Base-by-base conservation (phyloP, 2,888 invertebrate species). In the Drosophila cracens region DNA sequence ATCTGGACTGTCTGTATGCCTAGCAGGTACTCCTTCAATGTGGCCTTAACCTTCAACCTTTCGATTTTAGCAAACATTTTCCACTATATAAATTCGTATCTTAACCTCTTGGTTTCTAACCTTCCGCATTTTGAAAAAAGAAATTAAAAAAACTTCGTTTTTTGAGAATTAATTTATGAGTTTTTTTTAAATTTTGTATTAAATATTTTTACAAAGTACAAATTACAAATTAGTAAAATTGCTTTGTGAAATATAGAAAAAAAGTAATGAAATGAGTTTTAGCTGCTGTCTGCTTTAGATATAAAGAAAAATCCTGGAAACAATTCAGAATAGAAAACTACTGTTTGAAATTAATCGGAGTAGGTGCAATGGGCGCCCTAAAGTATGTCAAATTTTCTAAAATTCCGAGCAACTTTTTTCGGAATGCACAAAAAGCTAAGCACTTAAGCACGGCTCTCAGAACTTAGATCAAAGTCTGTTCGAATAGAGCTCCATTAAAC, bases 401-500 rank as follows among this genome's bases (percentile, higher is more conserved):
- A 38, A 8, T 38, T 18, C 8, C 3, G 4, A 38, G 8, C 38
- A 38, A 0, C 1, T 13, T 21, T 43, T 46, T 13, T 0, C 4
- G 21, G 13, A 46, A 7, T 13, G 13, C 11, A 7, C 7, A 16
- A 21, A 21, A 21, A 4, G 21, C 7, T 21, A 11, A 21, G 6
- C 11, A 43, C 6, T 7, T 25, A 16, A 16, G 4, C 21, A 25
- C 4, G 16, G 21, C 46, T 4, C 7, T 16, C 8, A 18, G 10
- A 2, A 21, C 4, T 53, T 25, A 2, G 18, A 25, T 34, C 10
- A n/a, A n/a, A n/a, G 27, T 68, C 56, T 54, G 54, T 18, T 18
- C 21, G 49, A 21, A 34, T 49, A 70, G 75, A 79, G 70, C 76
- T 82, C 59, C 66, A 73, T 74, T 82, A 71, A 76, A 69, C 70